These are phyloP conservation scores for Notolabrus celidotus DNA, from an alignment of 2,797 vertebrate genomes.

Conservation along the genomic window DNA sequence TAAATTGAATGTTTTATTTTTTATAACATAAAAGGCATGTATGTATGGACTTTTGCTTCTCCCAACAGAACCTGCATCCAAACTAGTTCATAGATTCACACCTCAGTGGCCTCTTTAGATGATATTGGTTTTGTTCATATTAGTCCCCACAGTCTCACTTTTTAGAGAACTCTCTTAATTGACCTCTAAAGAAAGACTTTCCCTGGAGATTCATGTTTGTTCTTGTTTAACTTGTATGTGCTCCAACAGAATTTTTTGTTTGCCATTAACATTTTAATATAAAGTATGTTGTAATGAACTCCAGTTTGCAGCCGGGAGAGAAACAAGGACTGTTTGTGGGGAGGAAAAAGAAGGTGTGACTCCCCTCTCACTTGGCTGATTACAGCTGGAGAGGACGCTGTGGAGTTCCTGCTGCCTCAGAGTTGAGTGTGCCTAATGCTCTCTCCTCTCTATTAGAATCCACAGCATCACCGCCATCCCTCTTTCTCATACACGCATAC, in stretches of 20 bases:
- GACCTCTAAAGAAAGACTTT: not conserved
- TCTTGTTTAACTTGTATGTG: not conserved
- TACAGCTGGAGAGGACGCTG: conserved; percentile 77
- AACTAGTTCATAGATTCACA: no score
- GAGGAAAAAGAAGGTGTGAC: conserved; percentile 76
- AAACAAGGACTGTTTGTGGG: conserved; percentile 67
- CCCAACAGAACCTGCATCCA: no score
- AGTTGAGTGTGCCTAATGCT: conserved; percentile 79
- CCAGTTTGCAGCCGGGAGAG: no score
- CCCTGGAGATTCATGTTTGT: not conserved
- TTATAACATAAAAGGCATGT: no score
- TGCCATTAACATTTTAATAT: not conserved
- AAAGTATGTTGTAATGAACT: conserved; percentile 1
- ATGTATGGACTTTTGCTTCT: no score
- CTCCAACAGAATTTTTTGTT: not conserved
- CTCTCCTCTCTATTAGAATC: conserved; percentile 77
- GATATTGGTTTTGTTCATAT: no score
- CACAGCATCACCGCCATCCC: conserved; percentile 33
- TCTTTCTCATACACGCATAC: conserved; percentile 21
- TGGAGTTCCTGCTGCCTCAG: conserved; percentile 79
- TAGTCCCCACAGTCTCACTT: no score
- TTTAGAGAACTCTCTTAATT: not conserved
- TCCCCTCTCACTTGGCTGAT: conserved; percentile 75
- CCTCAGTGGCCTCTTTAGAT: no score
- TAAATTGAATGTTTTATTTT: no score